Evolutionary conservation across 1,140 invertebrate species (phyloP).

Genomic region (Sitobion miscanthi): DNA sequence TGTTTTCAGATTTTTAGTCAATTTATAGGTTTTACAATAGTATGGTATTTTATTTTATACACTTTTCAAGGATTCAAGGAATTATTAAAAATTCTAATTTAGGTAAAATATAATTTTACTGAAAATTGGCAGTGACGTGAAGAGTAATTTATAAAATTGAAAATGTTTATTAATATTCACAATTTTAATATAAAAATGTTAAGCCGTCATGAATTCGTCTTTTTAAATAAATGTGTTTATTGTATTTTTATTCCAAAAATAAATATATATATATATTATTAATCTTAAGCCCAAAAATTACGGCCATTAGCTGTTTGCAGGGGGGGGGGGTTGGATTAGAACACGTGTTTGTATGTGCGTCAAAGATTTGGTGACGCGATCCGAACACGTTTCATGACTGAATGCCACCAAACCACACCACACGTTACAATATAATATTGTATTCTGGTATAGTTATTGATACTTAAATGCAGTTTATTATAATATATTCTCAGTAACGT

Average conservation of each 20-base stretch:
- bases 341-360: too few relatives aligned
- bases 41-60: not conserved
- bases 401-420: too few relatives aligned
- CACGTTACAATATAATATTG: not conserved
- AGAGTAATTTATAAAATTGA: not conserved
- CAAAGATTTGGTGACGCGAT: too few relatives aligned
- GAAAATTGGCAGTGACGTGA: not conserved
- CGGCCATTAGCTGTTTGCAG: too few relatives aligned
- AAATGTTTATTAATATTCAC: not conserved
- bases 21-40: not conserved
- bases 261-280: too few relatives aligned
- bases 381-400: too few relatives aligned
- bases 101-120: not conserved
- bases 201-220: not conserved
- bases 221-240: not conserved
- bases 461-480: not conserved
- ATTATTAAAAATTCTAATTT: not conserved
- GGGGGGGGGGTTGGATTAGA: too few relatives aligned
- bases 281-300: too few relatives aligned
- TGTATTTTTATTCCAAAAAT: not conserved
- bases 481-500: not conserved
- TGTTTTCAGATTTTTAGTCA: not conserved
- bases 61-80: not conserved
- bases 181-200: not conserved
- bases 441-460: not conserved